Conservation (phyloP, 2,888 invertebrate species). For the Lordiphosa andalusiaca region DNA sequence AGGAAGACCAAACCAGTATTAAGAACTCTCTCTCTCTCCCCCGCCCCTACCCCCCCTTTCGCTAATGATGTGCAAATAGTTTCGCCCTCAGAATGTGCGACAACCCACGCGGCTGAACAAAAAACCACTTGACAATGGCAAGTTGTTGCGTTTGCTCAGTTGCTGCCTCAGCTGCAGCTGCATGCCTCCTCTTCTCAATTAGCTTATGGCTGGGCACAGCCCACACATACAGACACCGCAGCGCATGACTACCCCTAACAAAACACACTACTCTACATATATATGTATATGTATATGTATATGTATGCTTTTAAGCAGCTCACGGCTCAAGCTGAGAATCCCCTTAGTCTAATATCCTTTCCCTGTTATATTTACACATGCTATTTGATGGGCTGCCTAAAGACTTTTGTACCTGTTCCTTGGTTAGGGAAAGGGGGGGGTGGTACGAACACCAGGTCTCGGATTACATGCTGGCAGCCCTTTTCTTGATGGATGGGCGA, state of each 20-base stretch:
- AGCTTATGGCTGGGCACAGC: constrained; percentile 39
- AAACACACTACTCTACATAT: constrained; percentile 1
- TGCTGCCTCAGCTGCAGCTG: constrained; percentile 23
- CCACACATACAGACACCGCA: neutral
- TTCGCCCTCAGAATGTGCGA: constrained; percentile 7
- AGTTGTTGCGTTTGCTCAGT: constrained; percentile 28
- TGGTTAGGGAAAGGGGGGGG: constrained; percentile 11
- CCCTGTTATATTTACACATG: constrained; percentile 54
- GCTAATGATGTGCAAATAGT: constrained; percentile 67
- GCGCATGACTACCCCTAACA: constrained; percentile 5
- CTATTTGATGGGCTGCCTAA: constrained; percentile 54
- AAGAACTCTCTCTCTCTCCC: constrained; percentile 1
- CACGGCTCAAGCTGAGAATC: constrained; percentile 24
- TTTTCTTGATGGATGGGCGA: constrained; percentile 29
- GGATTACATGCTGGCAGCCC: constrained; percentile 63
- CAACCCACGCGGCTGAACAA: constrained; percentile 6
- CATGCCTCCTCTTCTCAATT: constrained; percentile 48
- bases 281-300: neutral
- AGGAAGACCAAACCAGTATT: neutral
- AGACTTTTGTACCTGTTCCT: constrained; percentile 42
- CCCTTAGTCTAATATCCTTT: constrained; percentile 29
- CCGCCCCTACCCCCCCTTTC: neutral
- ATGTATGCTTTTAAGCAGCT: constrained; percentile 29
- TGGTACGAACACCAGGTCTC: constrained; percentile 48
- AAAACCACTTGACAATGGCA: constrained; percentile 5